A percentile compares a stretch with the other conserved stretches of the same genome.
Conservation (phyloP, 1,140 invertebrate genomes). For the Zelostemma sp. region DNA sequence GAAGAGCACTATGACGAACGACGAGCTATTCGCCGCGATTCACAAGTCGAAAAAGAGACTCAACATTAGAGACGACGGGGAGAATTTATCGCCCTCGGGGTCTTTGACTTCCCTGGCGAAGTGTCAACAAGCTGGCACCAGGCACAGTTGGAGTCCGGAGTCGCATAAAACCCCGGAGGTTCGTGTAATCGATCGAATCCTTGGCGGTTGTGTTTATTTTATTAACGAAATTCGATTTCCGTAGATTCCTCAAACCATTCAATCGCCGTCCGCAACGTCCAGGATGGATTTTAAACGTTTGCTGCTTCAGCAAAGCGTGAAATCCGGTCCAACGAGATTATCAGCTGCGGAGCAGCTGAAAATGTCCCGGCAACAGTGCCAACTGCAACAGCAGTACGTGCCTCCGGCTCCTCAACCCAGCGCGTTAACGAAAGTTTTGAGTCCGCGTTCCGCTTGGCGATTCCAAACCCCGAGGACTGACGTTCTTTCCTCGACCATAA, state of each 20-base stretch:
- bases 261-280: conserved; percentile 75
- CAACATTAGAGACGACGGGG: conserved; percentile 75
- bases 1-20: conserved; percentile 81
- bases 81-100: conserved; percentile 71
- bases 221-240: conserved; percentile 6
- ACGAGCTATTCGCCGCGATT: conserved; percentile 82
- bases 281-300: conserved; percentile 86
- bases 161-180: conserved; percentile 58
- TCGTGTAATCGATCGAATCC: no score
- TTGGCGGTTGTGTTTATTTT: no score
- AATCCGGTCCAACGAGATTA: conserved; percentile 75
- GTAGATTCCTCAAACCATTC: conserved; percentile 52
- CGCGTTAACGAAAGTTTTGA: conserved; percentile 76
- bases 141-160: conserved; percentile 67
- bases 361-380: conserved; percentile 74
- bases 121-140: conserved; percentile 49
- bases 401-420: conserved; percentile 72
- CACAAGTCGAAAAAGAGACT: conserved; percentile 83
- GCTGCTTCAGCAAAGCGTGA: conserved; percentile 78
- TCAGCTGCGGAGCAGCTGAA: conserved; percentile 88
- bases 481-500: conserved; percentile 86
- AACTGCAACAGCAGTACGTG: conserved; percentile 56
- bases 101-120: conserved; percentile 59
- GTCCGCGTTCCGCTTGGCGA: conserved; percentile 78
- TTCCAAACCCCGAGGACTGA: conserved; percentile 80